phyloP scores from a whole-genome alignment of 1,140 invertebrate genomes.

The Pomacea maculata region DNA sequence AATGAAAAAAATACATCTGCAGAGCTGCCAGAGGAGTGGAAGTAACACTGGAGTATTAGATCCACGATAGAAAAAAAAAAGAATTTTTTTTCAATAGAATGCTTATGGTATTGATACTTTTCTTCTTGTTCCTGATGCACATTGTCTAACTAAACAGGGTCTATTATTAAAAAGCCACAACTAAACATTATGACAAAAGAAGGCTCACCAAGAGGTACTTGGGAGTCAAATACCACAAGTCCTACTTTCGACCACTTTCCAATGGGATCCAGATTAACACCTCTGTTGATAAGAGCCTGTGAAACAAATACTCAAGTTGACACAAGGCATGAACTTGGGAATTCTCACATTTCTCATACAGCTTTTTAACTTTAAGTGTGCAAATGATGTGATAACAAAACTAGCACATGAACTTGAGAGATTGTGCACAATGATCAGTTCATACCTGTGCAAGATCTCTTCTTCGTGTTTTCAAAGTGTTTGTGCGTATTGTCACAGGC shows the following conservation, averaged over 20 bases:
- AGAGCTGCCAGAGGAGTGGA: no score
- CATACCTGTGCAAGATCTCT: slow-evolving; percentile 87
- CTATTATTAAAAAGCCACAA: no score
- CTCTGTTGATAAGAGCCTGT: slow-evolving; percentile 88
- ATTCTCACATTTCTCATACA: background rate
- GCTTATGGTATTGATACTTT: no score
- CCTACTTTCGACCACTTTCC: slow-evolving; percentile 99
- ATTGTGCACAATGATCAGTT: background rate
- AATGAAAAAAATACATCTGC: no score
- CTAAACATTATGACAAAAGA: no score
- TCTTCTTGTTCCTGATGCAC: no score
- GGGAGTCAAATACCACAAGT: slow-evolving; percentile 93
- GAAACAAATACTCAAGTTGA: slow-evolving; percentile 21
- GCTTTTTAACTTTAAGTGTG: background rate
- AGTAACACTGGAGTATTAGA: no score
- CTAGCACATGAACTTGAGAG: background rate
- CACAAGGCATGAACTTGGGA: background rate
- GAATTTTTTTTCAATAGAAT: no score
- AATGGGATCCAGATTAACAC: slow-evolving; percentile 97
- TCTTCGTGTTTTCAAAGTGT: slow-evolving; percentile 93
- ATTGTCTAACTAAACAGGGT: no score
- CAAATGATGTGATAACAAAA: no score
- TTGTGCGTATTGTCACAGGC: slow-evolving; percentile 95
- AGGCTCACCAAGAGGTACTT: slow-evolving; percentile 85
- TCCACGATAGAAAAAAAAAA: no score